These are phyloP conservation scores for Lasioglossum pauxillum DNA, from an alignment of 2,888 invertebrate species.

Conservation along the genomic window DNA sequence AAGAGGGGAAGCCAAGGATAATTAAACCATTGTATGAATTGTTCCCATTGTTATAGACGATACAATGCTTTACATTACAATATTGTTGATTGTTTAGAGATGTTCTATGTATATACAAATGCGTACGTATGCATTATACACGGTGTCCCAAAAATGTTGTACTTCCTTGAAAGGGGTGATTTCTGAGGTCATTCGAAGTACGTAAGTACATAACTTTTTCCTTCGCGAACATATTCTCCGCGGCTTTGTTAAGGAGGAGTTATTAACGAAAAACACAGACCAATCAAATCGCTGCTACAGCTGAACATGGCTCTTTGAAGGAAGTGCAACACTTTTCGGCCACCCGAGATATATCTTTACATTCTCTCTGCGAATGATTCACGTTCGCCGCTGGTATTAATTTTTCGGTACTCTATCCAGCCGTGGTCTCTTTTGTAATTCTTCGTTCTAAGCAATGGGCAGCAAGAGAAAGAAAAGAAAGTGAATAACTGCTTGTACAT, in stretches of 20 bases:
- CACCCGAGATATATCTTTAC: constrained; percentile 4
- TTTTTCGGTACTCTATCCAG: constrained; percentile 18
- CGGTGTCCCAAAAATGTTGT: background rate
- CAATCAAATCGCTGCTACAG: too few species aligned
- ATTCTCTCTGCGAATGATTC: constrained; percentile 28
- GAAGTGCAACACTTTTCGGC: background rate
- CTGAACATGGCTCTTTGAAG: background rate
- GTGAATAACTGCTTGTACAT: constrained; percentile 28
- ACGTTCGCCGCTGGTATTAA: constrained; percentile 4
- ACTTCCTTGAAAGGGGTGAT: background rate
- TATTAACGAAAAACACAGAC: too few species aligned
- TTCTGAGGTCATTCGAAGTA: background rate
- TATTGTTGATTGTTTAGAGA: constrained; percentile 22
- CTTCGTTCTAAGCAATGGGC: constrained; percentile 38
- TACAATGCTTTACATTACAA: constrained; percentile 19
- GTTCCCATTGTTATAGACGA: constrained; percentile 8
- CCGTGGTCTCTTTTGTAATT: constrained; percentile 35
- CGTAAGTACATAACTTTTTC: background rate
- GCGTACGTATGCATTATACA: constrained; percentile 1
- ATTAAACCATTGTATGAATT: constrained; percentile 5
- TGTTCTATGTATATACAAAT: constrained; percentile 6
- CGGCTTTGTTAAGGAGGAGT: too few species aligned
- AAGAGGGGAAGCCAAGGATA: background rate
- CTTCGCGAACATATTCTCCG: too few species aligned
- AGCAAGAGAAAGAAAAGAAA: constrained; percentile 10